Evolutionary conservation across 2,797 vertebrate genomes (phyloP).

Genomic region (Pteropus rufus): DNA sequence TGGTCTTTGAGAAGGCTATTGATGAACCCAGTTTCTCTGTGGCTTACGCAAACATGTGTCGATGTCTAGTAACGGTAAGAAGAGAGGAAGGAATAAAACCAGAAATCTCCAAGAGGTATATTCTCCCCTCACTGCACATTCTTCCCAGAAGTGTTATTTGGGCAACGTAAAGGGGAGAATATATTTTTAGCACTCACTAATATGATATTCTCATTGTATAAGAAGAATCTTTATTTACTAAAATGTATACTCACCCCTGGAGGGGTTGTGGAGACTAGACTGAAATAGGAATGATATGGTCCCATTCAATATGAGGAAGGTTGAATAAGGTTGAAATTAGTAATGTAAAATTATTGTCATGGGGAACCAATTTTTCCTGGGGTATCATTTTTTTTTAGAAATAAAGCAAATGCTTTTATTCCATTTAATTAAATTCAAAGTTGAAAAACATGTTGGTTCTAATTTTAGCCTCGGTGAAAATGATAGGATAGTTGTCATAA

Average conservation of each 20-base stretch:
- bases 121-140: conserved; percentile 45
- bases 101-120: conserved; percentile 44
- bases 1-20: conserved; percentile 98
- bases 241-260: not conserved
- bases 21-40: conserved; percentile 98
- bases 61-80: conserved; percentile 94
- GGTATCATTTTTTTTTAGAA: not conserved
- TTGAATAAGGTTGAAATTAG: not conserved
- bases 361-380: not conserved
- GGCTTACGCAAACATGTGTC: conserved; percentile 98
- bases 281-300: not conserved
- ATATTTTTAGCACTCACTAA: conserved; percentile 59
- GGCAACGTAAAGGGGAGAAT: conserved; percentile 69
- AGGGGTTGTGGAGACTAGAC: not conserved
- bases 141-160: conserved; percentile 56
- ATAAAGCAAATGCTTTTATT: conserved; percentile 22
- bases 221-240: not conserved
- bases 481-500: not conserved
- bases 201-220: not conserved
- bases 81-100: conserved; percentile 29
- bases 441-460: not conserved
- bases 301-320: not conserved
- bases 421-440: conserved; percentile 39
- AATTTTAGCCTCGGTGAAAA: conserved; percentile 12
- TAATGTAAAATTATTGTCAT: not conserved